Conservation (phyloP, 2,797 vertebrate species). For the Anomalospiza imberbis region DNA sequence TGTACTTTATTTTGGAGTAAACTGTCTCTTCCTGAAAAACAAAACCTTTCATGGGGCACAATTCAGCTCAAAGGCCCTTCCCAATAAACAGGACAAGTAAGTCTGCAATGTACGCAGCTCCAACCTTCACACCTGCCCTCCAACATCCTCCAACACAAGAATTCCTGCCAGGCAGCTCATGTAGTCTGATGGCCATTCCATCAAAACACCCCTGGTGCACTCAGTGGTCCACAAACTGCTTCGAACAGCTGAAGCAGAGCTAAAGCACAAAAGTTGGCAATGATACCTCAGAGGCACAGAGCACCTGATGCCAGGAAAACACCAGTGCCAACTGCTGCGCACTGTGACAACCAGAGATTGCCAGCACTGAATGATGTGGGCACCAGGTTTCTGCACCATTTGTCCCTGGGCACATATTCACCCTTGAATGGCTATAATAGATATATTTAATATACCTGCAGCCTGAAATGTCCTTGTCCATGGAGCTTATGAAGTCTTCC, state of each 20-base stretch:
- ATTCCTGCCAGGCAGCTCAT: neutral
- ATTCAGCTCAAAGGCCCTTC: neutral
- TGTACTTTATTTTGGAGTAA: neutral
- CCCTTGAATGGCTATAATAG: neutral
- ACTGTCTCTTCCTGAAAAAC: neutral
- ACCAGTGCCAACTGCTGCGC: neutral
- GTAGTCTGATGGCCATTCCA: neutral
- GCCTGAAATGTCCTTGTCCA: neutral
- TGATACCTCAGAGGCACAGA: neutral
- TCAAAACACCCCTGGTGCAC: neutral
- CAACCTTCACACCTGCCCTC: neutral
- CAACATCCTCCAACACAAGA: neutral
- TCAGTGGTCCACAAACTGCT: neutral
- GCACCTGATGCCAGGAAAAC: neutral
- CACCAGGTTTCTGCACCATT: neutral
- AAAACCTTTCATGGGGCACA: neutral
- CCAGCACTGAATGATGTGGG: neutral
- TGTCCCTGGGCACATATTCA: neutral
- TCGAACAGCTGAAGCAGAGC: neutral
- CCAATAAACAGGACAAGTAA: fast-evolving
- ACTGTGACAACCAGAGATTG: neutral
- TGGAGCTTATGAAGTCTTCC: neutral
- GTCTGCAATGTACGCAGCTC: neutral
- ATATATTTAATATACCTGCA: neutral
- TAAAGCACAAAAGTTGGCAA: neutral